Percentiles rank a stretch among this genome's conserved stretches.
These are phyloP conservation scores for Brachionus manjavacas DNA, from an alignment of 1,140 invertebrate species.

Conservation along the genomic window DNA sequence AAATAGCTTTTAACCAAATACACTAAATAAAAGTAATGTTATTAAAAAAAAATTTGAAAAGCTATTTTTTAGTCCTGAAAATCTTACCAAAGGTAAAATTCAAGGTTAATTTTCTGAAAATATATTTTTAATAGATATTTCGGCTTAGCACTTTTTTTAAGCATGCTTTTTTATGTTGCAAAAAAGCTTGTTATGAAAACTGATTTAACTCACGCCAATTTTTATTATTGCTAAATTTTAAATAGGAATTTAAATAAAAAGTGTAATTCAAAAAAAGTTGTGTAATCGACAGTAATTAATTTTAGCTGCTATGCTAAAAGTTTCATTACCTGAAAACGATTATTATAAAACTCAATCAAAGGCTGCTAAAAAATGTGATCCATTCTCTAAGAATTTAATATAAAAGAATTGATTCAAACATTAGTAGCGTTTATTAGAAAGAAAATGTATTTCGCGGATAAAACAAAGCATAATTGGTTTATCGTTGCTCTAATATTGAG, in stretches of 20 bases:
- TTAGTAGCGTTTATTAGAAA: background rate
- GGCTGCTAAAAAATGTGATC: background rate
- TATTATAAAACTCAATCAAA: background rate
- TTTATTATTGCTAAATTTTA: background rate
- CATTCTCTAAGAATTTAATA: background rate
- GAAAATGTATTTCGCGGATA: conserved; percentile 6
- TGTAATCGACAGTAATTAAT: background rate
- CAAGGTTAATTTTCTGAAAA: too few species aligned
- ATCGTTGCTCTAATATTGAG: conserved; percentile 21
- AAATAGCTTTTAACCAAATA: too few species aligned
- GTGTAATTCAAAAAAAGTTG: too few species aligned
- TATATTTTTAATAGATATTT: too few species aligned
- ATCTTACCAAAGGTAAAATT: too few species aligned
- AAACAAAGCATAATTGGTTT: conserved; percentile 29
- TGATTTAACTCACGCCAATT: too few species aligned
- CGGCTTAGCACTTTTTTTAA: too few species aligned
- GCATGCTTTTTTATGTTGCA: too few species aligned
- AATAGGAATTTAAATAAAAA: background rate
- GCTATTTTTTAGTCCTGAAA: too few species aligned
- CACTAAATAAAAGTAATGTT: too few species aligned
- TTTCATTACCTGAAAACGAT: background rate
- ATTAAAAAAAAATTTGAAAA: too few species aligned
- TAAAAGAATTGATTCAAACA: background rate
- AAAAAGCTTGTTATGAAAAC: too few species aligned
- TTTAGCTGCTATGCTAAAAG: background rate